Evolutionary conservation across 2,797 vertebrate genomes (phyloP), one percentile per base, ranked within the genome.

Genomic region (Hoplostethus mediterraneus): DNA sequence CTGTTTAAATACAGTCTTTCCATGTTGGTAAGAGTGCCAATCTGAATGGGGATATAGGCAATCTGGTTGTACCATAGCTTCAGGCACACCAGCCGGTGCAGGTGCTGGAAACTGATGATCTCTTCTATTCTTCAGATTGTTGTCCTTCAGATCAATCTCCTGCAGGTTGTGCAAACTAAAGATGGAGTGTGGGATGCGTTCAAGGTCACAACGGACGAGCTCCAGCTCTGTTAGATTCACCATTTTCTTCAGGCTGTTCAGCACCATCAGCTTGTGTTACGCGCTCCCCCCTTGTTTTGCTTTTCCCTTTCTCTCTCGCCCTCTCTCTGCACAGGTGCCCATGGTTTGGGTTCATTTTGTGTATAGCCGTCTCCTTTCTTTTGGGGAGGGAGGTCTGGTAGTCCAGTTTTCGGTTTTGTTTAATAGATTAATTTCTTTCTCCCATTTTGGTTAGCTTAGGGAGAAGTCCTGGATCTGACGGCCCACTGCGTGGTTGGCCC

Each of bases 171-270:
- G 96, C 87, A 98, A 93, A 84, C 97, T 98, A 66, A 99, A 99
- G 88, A 99, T 99, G 42, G 97, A 98, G 93, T 99, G 98, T 0
- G 98, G 98, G 72, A 99, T 97, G 72, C 97, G 97, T 65, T 99
- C 98, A 3, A 99, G 92, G 85, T 99, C 97, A 0, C 98, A 99
- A 45, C 97, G 97, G 55, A 98, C 89, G 6, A 99, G 94, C 92
- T 99, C 98, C 0, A 99, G 95, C 83, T 99, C 98, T 0, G 97
- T 98, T 72, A 99, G 90, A 88, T 99, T 99, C 73, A 97, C 96
- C 98, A 99, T 99, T 86, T 99, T 99, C 94, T 99, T 99, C 89
- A 99, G 95, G 91, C 97, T 99, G 94, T 99, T 99, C 85, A 99
- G 96, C 67, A 99, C 98, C 77, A 99, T 98, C 63, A 99, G 95